Evolutionary conservation across 2,113 vertebrate species (phyloP), one percentile per base, ranked within the genome.

Genomic region (Stercorarius parasiticus): DNA sequence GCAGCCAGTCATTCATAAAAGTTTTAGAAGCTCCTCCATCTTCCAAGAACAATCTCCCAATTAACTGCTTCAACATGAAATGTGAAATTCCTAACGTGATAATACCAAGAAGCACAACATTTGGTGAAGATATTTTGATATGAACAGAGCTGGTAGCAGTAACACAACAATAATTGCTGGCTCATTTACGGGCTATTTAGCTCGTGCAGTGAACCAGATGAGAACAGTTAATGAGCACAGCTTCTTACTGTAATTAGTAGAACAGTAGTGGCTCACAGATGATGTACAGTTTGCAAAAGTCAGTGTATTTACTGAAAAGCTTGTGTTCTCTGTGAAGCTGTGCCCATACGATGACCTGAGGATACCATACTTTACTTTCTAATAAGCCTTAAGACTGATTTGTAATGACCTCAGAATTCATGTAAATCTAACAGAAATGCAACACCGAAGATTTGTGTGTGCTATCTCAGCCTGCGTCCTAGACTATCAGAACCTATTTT

Each of bases 211-310:
- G 98, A 99, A 98, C 98, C 98, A 99, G 98, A 99, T 98, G 98
- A 99, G 98, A 98, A 98, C 98, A 98, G 98, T 98, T 99, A 99
- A 99, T 99, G 99, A 99, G 99, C 99, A 98, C 99, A 99, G 99
- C 98, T 98, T 99, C 99, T 98, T 99, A 98, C 98, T 98, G 98
- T 98, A 99, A 99, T 99, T 99, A 99, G 98, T 98, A 91, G 98
- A 98, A 98, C 98, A 99, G 98, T 98, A 98, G 98, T 98, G 98
- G 97, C 98, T 99, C 98, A 97, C 98, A 98, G 98, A 98, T 98
- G 98, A 99, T 99, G 99, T 99, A 98, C 98, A 98, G 98, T 98
- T 98, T 98, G 98, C 97, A 98, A 97, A 98, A 98, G 96, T 97
- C 96, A 97, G 96, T 97, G 96, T 98, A 96, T 98, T 98, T 98